These are phyloP conservation scores for Brachirus orientalis DNA, from an alignment of 2,113 vertebrate species.

Conservation along the genomic window DNA sequence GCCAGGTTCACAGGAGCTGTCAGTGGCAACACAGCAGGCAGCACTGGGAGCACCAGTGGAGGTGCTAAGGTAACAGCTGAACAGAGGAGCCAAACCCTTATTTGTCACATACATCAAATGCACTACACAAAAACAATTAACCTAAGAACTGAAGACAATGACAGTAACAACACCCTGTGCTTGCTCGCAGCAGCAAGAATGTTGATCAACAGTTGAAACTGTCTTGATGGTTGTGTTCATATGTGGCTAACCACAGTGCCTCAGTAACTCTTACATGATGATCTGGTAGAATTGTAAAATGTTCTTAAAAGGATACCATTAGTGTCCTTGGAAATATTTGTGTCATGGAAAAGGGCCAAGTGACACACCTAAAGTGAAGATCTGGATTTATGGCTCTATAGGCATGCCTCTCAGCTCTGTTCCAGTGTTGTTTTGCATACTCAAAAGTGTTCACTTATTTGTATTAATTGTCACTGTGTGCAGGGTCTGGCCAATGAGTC, in stretches of 20 bases:
- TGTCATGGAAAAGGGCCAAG: constrained; percentile 34
- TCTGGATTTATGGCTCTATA: constrained; percentile 27
- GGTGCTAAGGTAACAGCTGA: constrained; percentile 89
- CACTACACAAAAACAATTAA: not conserved
- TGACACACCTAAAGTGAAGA: constrained; percentile 46
- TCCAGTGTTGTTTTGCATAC: constrained; percentile 4
- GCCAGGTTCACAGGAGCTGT: constrained; percentile 97
- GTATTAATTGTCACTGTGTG: constrained; percentile 55
- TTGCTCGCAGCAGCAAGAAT: constrained; percentile 6
- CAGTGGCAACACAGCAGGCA: constrained; percentile 93
- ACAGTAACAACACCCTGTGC: not conserved
- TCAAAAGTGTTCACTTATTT: constrained; percentile 26
- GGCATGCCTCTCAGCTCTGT: not conserved
- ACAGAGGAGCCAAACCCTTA: constrained; percentile 1
- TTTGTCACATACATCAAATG: constrained; percentile 8
- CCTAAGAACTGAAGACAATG: not conserved
- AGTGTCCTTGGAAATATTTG: constrained; percentile 17
- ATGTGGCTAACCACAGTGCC: constrained; percentile 13
- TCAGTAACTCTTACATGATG: constrained; percentile 4
- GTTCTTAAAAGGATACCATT: constrained; percentile 33
- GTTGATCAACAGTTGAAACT: not conserved
- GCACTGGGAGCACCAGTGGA: constrained; percentile 95
- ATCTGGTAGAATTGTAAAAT: constrained; percentile 27
- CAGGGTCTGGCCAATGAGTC: constrained; percentile 98
- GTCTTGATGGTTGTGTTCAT: not conserved